Evolutionary conservation across 2,888 invertebrate genomes (phyloP).

Genomic region (Spodoptera picta): DNA sequence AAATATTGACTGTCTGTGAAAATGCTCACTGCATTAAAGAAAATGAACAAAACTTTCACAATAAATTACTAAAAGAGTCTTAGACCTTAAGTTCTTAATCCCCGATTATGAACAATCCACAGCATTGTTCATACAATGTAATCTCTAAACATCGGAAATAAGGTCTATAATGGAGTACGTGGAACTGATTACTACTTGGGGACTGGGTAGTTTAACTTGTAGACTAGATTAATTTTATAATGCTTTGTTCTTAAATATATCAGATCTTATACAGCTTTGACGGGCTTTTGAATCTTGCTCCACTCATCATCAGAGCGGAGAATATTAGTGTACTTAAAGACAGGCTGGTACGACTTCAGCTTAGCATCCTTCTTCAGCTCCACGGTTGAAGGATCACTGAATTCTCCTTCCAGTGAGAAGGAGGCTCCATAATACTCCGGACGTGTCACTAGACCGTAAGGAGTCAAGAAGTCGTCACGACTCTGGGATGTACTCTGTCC

Average conservation of each 20-base stretch:
- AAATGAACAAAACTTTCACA: too few species aligned
- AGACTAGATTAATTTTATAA: constrained; percentile 11
- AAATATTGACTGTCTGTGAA: too few species aligned
- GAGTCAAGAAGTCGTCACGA: constrained; percentile 89
- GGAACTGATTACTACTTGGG: too few species aligned
- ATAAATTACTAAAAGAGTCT: too few species aligned
- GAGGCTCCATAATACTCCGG: constrained; percentile 88
- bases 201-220: too few species aligned
- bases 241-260: too few species aligned
- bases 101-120: too few species aligned
- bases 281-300: constrained; percentile 44
- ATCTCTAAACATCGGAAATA: too few species aligned
- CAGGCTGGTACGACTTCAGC: constrained; percentile 75
- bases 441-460: constrained; percentile 86
- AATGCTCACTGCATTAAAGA: too few species aligned
- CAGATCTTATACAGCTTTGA: not conserved
- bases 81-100: too few species aligned
- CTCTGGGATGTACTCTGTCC: constrained; percentile 89
- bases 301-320: constrained; percentile 74
- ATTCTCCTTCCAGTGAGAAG: constrained; percentile 86
- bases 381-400: constrained; percentile 79
- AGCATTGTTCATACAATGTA: too few species aligned
- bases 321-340: constrained; percentile 65
- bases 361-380: constrained; percentile 78
- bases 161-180: too few species aligned